These are phyloP conservation scores for Pelvicachromis taeniatus DNA, from an alignment of 2,113 vertebrate species.

Conservation along the genomic window DNA sequence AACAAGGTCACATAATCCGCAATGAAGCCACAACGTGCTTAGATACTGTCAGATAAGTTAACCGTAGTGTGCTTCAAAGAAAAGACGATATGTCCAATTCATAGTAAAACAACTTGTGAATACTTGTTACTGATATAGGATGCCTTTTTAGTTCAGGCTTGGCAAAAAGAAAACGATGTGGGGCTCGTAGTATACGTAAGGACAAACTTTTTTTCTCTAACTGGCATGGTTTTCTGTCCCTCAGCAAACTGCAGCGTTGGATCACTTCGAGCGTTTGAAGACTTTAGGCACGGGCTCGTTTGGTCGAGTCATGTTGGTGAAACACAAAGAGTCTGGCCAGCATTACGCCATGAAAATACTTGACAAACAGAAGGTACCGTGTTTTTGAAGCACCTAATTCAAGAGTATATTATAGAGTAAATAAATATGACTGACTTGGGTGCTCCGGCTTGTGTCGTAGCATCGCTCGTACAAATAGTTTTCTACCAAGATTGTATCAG, in stretches of 20 bases:
- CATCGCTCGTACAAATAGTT: not conserved
- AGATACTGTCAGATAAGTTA: not conserved
- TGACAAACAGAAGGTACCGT: constrained; percentile 89
- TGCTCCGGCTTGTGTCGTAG: not conserved
- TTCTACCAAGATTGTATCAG: not conserved
- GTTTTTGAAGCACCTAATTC: not conserved
- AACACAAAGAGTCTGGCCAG: constrained; percentile 83
- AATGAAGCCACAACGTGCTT: not conserved
- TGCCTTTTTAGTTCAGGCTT: not conserved
- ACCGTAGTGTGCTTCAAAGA: not conserved
- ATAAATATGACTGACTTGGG: not conserved
- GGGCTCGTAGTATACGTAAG: not conserved
- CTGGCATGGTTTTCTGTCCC: not conserved
- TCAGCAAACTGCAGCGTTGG: constrained; percentile 88
- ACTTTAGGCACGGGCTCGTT: constrained; percentile 92
- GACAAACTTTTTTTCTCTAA: not conserved
- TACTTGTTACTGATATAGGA: not conserved
- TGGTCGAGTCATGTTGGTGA: constrained; percentile 91
- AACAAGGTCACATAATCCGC: not conserved
- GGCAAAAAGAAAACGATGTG: not conserved
- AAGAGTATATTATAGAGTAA: not conserved
- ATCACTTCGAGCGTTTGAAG: constrained; percentile 91
- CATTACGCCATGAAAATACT: constrained; percentile 96
- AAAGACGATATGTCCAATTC: not conserved
- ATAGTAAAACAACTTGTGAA: not conserved